These are phyloP conservation scores for Stichodactyla helianthus DNA, from an alignment of 64 coral and sea anemone species.

Conservation along the genomic window DNA sequence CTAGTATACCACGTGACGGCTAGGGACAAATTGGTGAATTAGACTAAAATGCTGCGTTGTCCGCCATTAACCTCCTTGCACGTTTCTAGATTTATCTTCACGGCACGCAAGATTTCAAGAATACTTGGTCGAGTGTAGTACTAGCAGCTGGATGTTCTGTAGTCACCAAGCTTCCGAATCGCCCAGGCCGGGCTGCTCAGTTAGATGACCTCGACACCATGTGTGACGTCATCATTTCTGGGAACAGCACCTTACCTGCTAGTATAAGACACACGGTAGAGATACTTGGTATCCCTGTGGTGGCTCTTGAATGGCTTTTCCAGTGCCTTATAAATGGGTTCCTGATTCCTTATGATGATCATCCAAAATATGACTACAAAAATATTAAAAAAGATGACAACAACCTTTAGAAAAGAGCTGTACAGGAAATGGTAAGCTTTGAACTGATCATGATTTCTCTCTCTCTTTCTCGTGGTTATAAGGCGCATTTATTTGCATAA, in stretches of 20 bases:
- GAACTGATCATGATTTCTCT: background rate
- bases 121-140: slow-evolving; percentile 68
- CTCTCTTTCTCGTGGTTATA: no score
- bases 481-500: no score
- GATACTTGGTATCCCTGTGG: slow-evolving; percentile 75
- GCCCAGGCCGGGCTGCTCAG: slow-evolving; percentile 39
- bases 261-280: slow-evolving; percentile 46
- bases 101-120: slow-evolving; percentile 53
- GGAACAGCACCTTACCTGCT: slow-evolving; percentile 34
- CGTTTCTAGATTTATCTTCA: slow-evolving; percentile 60
- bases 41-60: no score
- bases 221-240: slow-evolving; percentile 77
- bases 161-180: slow-evolving; percentile 76
- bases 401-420: background rate
- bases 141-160: slow-evolving; percentile 75
- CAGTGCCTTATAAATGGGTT: slow-evolving; percentile 88
- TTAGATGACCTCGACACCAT: slow-evolving; percentile 40
- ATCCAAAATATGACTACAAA: slow-evolving; percentile 60
- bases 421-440: background rate
- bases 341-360: slow-evolving; percentile 62
- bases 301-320: slow-evolving; percentile 80
- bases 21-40: no score
- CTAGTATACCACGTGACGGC: no score
- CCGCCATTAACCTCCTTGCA: no score
- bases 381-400: slow-evolving; percentile 4